phyloP scores from a whole-genome alignment of 2,797 vertebrate species.

The Propithecus deckenii region DNA sequence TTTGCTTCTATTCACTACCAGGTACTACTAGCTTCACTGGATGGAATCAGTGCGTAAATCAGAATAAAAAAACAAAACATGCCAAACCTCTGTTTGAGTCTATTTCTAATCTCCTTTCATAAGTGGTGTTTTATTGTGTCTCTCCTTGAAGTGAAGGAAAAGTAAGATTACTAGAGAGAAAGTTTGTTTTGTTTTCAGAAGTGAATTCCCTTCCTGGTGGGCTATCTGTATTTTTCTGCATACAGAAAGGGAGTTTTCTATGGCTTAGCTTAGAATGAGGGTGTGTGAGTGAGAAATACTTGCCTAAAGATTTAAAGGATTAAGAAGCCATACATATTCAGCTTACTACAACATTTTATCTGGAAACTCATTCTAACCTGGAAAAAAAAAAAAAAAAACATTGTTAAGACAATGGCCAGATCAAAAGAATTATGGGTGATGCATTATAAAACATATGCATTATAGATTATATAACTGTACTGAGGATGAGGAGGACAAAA shows the following conservation, averaged over 20 bases:
- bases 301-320: background rate
- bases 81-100: background rate
- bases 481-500: background rate
- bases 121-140: background rate
- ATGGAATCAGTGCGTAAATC: background rate
- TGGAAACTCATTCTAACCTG: background rate
- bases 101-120: background rate
- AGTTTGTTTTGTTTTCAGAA: background rate
- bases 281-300: background rate
- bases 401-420: background rate
- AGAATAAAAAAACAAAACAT: background rate
- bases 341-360: background rate
- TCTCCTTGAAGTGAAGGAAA: background rate
- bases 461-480: background rate
- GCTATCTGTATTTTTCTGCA: background rate
- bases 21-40: background rate
- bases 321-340: background rate
- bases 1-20: background rate
- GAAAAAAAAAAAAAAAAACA: background rate
- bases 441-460: background rate
- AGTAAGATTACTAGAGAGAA: background rate
- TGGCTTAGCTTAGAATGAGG: background rate
- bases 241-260: background rate
- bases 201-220: background rate
- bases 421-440: background rate